Evolutionary conservation across 2,888 invertebrate genomes (phyloP).

Genomic region (Lithophane semibrunnea): DNA sequence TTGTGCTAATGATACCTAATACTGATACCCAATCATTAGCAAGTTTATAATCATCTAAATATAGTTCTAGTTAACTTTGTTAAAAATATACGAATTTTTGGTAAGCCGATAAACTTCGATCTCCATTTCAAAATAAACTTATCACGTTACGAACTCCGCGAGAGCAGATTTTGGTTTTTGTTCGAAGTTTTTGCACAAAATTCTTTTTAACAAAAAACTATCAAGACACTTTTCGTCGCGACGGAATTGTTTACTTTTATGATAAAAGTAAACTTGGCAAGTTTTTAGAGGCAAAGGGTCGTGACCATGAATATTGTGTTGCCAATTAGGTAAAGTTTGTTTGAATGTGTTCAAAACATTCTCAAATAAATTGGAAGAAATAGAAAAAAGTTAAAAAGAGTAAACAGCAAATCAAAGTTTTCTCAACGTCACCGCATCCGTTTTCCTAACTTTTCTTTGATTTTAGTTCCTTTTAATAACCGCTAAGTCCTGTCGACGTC

Average conservation of each 20-base stretch:
- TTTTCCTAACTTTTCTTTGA: background rate
- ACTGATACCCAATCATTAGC: no score
- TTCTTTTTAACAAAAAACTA: constrained; percentile 81
- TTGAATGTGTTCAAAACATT: background rate
- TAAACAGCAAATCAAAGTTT: background rate
- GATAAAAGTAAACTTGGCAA: constrained; percentile 81
- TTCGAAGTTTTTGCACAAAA: constrained; percentile 83
- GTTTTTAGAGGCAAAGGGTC: constrained; percentile 69
- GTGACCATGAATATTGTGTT: constrained; percentile 71
- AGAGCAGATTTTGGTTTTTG: constrained; percentile 84
- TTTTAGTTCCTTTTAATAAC: background rate
- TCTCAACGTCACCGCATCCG: background rate
- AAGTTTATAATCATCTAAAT: background rate
- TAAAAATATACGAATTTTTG: constrained; percentile 4
- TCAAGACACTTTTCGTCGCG: constrained; percentile 72
- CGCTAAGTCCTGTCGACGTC: background rate
- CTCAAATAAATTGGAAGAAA: background rate
- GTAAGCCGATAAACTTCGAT: constrained; percentile 77
- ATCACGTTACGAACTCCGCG: constrained; percentile 82
- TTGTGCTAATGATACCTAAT: background rate
- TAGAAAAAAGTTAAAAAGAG: background rate
- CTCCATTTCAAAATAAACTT: constrained; percentile 88
- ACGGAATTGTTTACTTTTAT: constrained; percentile 85
- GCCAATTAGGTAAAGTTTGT: constrained; percentile 46
- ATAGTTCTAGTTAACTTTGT: constrained; percentile 1